Conservation (phyloP, 1,140 invertebrate genomes). For the Bombus picipes region DNA sequence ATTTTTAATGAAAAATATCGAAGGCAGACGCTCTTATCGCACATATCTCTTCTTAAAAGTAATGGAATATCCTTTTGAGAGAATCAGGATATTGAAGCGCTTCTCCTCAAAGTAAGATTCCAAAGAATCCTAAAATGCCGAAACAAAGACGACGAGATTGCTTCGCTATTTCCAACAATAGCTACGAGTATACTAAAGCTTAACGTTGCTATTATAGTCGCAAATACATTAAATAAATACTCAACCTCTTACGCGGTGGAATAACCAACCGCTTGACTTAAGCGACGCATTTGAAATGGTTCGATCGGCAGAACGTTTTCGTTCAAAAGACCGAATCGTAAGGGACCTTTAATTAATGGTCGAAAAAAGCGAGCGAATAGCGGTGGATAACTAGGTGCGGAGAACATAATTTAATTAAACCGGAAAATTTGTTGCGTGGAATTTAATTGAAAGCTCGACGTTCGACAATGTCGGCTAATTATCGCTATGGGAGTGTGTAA, state of each 20-base stretch:
- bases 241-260: no score
- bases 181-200: background rate
- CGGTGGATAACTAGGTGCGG: background rate
- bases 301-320: background rate
- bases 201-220: background rate
- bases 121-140: background rate
- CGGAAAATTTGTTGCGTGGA: background rate
- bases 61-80: background rate
- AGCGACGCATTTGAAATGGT: background rate
- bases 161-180: background rate
- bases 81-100: background rate
- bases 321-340: background rate
- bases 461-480: constrained; percentile 33
- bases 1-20: background rate
- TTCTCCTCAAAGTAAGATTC: background rate
- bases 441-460: constrained; percentile 18
- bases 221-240: background rate
- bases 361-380: background rate
- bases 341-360: background rate
- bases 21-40: background rate
- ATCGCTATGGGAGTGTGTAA: background rate
- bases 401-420: constrained; percentile 17
- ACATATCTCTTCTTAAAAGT: no score
- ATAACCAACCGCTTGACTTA: background rate
- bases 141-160: background rate